Conservation (phyloP, 2,888 invertebrate genomes). For the Hirtodrosophila cameraria region DNA sequence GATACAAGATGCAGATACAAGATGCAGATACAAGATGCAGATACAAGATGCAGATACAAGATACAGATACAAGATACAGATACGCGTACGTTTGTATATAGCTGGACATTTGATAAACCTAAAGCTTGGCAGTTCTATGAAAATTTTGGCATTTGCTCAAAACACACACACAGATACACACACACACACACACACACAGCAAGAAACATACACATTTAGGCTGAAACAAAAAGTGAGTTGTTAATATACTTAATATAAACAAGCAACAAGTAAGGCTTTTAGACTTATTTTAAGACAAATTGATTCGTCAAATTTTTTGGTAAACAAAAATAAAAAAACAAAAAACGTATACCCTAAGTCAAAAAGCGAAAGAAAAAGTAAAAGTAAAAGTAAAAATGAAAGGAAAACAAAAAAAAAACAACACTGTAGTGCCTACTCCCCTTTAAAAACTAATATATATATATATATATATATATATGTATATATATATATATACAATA, state of each 20-base stretch:
- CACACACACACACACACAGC: conserved; percentile 20
- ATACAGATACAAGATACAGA: conserved; percentile 23
- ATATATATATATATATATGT: conserved; percentile 31
- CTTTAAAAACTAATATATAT: conserved; percentile 54
- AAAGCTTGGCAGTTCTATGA: conserved; percentile 42
- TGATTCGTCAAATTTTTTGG: conserved; percentile 59
- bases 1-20: conserved; percentile 13
- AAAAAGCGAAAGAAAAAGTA: conserved; percentile 35
- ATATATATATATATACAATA: conserved; percentile 64
- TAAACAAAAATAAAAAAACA: conserved; percentile 45
- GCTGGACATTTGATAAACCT: conserved; percentile 39
- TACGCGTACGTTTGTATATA: conserved; percentile 32
- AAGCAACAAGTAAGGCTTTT: conserved; percentile 55
- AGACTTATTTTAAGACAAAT: conserved; percentile 63
- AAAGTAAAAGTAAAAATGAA: conserved; percentile 37
- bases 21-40: conserved; percentile 12
- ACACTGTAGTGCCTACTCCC: conserved; percentile 83
- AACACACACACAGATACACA: conserved; percentile 17
- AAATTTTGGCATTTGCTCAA: conserved; percentile 36
- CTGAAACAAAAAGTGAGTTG: conserved; percentile 52
- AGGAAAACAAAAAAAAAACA: conserved; percentile 52
- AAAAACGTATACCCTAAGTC: conserved; percentile 48
- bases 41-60: neutral
- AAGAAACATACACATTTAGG: conserved; percentile 38
- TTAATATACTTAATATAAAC: conserved; percentile 52